phyloP scores from a whole-genome alignment of 1,140 invertebrate genomes.

The Drosophila truncata region DNA sequence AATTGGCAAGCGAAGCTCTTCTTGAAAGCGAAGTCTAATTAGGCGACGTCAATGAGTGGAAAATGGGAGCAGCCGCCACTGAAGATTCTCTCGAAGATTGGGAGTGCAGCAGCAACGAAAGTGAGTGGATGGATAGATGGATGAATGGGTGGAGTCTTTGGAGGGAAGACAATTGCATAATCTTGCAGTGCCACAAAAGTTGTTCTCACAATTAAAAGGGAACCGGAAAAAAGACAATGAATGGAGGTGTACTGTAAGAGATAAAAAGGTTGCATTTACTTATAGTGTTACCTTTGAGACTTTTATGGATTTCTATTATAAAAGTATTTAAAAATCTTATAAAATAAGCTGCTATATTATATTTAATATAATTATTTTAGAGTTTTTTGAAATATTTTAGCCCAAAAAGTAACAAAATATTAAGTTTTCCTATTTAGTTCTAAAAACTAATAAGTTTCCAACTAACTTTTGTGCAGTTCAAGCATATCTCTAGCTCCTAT shows the following conservation, averaged over 20 bases:
- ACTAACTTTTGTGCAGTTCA: slow-evolving; percentile 3
- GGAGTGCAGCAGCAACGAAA: slow-evolving; percentile 31
- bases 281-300: not conserved
- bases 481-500: not conserved
- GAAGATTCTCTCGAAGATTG: slow-evolving; percentile 63
- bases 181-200: slow-evolving; percentile 20
- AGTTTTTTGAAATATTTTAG: not conserved
- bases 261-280: not conserved
- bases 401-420: not conserved
- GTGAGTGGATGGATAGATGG: slow-evolving; percentile 41
- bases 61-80: slow-evolving; percentile 37
- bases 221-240: slow-evolving; percentile 40
- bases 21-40: slow-evolving; percentile 51
- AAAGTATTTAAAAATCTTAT: not conserved
- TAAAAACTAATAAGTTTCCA: not conserved
- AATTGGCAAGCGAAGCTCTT: slow-evolving; percentile 48
- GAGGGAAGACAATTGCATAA: slow-evolving; percentile 63
- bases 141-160: not conserved
- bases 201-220: slow-evolving; percentile 54
- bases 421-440: not conserved
- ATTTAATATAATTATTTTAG: not conserved
- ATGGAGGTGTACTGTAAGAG: slow-evolving; percentile 2
- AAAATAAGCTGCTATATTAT: not conserved
- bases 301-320: not conserved
- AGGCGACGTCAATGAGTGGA: slow-evolving; percentile 45